These are phyloP conservation scores for Zoanthus solanderi DNA, from an alignment of 92 coral and sea anemone species.

Conservation along the genomic window DNA sequence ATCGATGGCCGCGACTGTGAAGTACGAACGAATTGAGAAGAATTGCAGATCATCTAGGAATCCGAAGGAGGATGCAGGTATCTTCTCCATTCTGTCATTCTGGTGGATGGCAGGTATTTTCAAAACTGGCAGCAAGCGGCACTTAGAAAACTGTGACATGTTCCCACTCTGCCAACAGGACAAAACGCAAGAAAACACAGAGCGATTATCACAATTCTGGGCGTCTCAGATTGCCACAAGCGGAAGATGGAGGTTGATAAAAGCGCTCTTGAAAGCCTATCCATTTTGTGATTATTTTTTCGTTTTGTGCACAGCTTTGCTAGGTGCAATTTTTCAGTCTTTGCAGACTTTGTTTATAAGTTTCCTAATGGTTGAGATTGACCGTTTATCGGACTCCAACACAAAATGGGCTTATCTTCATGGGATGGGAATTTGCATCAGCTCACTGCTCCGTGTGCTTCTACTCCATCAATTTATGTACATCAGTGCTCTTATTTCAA, in stretches of 20 bases:
- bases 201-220: conserved; percentile 16
- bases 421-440: conserved; percentile 60
- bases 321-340: conserved; percentile 13
- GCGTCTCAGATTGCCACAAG: neutral
- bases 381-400: conserved; percentile 7
- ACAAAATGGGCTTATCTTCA: conserved; percentile 59
- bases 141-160: conserved; percentile 29
- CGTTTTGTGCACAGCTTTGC: conserved; percentile 15
- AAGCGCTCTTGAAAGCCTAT: conserved; percentile 16
- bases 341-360: conserved; percentile 33
- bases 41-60: conserved; percentile 1
- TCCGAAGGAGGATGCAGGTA: conserved; percentile 20
- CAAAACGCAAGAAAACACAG: conserved; percentile 16
- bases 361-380: conserved; percentile 33
- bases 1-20: neutral
- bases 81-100: conserved; percentile 19
- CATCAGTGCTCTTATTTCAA: conserved; percentile 65
- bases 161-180: conserved; percentile 28
- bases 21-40: conserved; percentile 27
- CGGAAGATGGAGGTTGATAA: conserved; percentile 22
- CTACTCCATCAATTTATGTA: conserved; percentile 63
- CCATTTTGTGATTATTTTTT: conserved; percentile 28
- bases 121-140: conserved; percentile 31
- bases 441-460: conserved; percentile 53
- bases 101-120: conserved; percentile 24